phyloP scores from a whole-genome alignment of 37 sponge, comb jelly and placozoan species.

The Ephydatia muelleri region DNA sequence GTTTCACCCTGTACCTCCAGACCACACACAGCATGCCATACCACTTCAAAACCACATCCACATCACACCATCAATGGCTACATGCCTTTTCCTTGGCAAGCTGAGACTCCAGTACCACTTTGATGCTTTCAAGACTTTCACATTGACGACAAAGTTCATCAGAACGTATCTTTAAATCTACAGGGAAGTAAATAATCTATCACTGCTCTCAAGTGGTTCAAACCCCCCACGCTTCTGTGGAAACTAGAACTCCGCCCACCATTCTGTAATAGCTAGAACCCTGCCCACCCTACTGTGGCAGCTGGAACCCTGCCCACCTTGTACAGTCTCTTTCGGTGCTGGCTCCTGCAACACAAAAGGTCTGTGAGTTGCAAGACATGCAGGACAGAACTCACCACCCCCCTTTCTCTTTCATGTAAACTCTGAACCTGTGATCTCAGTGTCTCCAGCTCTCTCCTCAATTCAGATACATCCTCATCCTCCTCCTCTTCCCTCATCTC shows the following conservation, averaged over 20 bases:
- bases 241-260: no score
- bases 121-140: neutral
- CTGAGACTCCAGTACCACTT: neutral
- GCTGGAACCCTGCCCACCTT: no score
- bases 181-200: neutral
- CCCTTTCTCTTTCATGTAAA: neutral
- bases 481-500: neutral
- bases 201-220: neutral
- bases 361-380: no score
- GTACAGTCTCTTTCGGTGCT: no score
- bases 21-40: neutral
- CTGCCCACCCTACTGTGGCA: no score
- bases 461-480: neutral
- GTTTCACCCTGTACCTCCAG: no score
- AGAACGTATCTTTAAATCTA: neutral
- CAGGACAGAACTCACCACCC: no score
- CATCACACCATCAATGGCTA: neutral
- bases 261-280: no score
- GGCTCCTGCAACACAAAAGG: no score
- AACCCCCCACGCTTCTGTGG: neutral
- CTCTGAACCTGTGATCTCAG: neutral
- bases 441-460: conserved; percentile 11
- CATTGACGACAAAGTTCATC: neutral
- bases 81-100: neutral
- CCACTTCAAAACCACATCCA: no score